Conservation (phyloP, 2,888 invertebrate species). For the Chelonus formosanus region DNA sequence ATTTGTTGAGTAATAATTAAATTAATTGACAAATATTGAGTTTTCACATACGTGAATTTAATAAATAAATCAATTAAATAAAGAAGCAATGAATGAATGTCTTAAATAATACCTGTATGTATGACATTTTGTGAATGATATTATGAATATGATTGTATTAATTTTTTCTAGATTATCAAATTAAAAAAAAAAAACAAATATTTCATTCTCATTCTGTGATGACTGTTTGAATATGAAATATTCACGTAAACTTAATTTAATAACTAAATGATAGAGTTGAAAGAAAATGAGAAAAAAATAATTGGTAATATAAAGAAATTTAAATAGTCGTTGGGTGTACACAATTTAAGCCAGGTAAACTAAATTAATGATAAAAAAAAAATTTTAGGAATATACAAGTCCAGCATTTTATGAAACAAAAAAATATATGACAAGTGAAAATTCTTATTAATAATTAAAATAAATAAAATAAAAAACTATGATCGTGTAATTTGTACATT, state of each 20-base stretch:
- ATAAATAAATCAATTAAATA: conserved; percentile 10
- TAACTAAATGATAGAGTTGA: conserved; percentile 47
- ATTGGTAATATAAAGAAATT: conserved; percentile 47
- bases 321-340: conserved; percentile 51
- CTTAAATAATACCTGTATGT: conserved; percentile 15
- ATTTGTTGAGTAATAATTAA: neutral
- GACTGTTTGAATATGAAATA: conserved; percentile 58
- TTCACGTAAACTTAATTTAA: conserved; percentile 54
- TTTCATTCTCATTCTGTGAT: conserved; percentile 64
- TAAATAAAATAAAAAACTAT: conserved; percentile 9
- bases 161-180: conserved; percentile 21
- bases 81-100: neutral
- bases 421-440: neutral
- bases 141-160: neutral
- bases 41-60: neutral
- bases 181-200: conserved; percentile 44
- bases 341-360: conserved; percentile 46
- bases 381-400: conserved; percentile 32
- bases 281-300: neutral
- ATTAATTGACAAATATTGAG: neutral
- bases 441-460: conserved; percentile 5
- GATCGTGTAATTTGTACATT: conserved; percentile 17
- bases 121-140: neutral
- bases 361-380: conserved; percentile 35
- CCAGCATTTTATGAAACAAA: conserved; percentile 11